Base-by-base conservation (phyloP, 2,113 vertebrate genomes). In the Oostethus manadensis region DNA sequence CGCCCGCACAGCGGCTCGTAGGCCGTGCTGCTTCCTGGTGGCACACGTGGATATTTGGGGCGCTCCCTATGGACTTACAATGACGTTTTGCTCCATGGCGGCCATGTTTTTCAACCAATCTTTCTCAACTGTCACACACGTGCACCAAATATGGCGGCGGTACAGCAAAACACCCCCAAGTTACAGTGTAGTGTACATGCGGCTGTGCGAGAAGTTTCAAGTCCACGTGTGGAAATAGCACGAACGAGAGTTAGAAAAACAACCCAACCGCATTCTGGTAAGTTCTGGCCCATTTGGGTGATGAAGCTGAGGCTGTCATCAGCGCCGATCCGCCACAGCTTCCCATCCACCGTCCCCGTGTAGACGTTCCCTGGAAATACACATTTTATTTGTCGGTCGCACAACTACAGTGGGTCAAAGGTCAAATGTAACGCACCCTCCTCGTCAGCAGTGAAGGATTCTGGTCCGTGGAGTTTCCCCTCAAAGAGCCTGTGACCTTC, bases 301-400 rank as follows among this genome's bases (percentile, higher is more conserved):
- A 90, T 58, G 66, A 90, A 73, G 17, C 64, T 71, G 15, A 91
- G 81, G 17, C 76, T 79, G 68, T 89, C 85, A 6, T 85, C 80
- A 8, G 83, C 76, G 11, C 66, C 65, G 62, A 90, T 87, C 50
- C 79, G 74, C 88, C 89, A 90, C 58, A 90, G 77, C 23, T 89
- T 90, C 62, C 88, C 89, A 54, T 90, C 86, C 60, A 89, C 88
- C 0, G 89, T 89, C 0, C 90, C 89, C 0, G 88, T 91, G 72
- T 85, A 91, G 46, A 90, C 60, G 13, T 88, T 89, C 57, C 87
- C 88, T 91, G 62, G 15, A 50, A 8, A 60, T 42, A 64, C 56
- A 72, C 16, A 70, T 18, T 50, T 9, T 18, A 4, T 53, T 33
- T n/a, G 18, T 21, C 46, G 9, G 35, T 38, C 8, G 35, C 35